Evolutionary conservation across 2,888 invertebrate genomes (phyloP), one percentile per base, ranked within the genome.

Genomic region (Boloria euphrosyne): DNA sequence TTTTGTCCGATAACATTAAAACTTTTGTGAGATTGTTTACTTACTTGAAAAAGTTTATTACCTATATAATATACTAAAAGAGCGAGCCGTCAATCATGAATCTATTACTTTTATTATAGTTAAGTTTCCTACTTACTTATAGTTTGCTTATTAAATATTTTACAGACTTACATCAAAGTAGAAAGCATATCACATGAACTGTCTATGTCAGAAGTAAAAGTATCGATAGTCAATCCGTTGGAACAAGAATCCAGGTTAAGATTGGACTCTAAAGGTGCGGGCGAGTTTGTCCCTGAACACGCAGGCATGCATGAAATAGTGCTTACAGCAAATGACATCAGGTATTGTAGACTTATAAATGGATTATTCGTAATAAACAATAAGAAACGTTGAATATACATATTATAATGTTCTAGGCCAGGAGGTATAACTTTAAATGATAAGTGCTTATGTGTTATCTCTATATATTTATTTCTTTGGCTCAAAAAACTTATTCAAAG

Each of bases 271-370:
- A 93, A 95, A 46, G 98, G 97, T 1, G 95, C 95, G 72, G 98
- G 98, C 10, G 95, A 95, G 67, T 98, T 97, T 79, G 93, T 96
- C 10, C 98, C 98, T 0, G 95, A 96, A 71, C 97, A 97, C 85
- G 96, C 98, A 75, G 98, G 98, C 71, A 97, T 98, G 95, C 98
- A 98, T 83, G 97, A 97, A 80, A 93, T 95, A 63, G 92, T 95
- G 0, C 94, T 95, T 18, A 94, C 94, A 52, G 93, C 93, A 63
- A 94, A 94, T 60, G 65, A 61, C 52, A 94, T 94, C 69, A 91
- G 91, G 92, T 93, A 80, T 46, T 46, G 18, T 43, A 14, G 16
- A 55, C 18, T 43, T 13, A 22, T 13, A 13, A 14, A 38, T 43
- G 13, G 13, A 54, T 17, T 10, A 17, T 38, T 16, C 13, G 0